Percentiles rank a stretch among this genome's conserved stretches.
phyloP scores from a whole-genome alignment of 2,888 invertebrate species.

The Ischnura elegans region DNA sequence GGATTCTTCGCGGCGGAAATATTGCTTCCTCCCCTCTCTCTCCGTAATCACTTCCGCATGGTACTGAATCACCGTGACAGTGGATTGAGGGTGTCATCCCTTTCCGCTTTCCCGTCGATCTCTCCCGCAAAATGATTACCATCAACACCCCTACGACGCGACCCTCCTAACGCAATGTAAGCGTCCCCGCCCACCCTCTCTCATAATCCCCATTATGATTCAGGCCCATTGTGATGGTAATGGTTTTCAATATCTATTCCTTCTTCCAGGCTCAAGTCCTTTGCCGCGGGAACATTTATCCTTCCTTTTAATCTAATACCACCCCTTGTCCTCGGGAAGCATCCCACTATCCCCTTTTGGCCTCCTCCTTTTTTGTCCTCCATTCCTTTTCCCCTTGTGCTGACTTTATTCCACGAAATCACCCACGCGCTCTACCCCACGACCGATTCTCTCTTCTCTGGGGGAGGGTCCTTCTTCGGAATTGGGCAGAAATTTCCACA shows the following conservation, averaged over 20 bases:
- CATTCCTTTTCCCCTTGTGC: background rate
- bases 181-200: background rate
- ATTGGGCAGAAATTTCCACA: background rate
- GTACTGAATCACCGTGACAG: background rate
- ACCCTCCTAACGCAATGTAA: background rate
- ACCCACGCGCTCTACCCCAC: background rate
- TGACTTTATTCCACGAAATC: slow-evolving; percentile 23
- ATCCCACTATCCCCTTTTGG: background rate
- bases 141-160: background rate
- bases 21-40: background rate
- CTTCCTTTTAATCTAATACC: slow-evolving; percentile 33
- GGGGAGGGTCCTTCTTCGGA: background rate
- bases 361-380: background rate
- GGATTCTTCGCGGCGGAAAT: background rate
- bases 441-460: background rate
- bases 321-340: background rate
- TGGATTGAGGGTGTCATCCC: background rate
- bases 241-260: slow-evolving; percentile 35
- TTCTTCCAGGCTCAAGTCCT: background rate
- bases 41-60: background rate
- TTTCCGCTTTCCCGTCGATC: slow-evolving; percentile 1
- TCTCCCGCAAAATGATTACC: background rate
- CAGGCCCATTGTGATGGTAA: slow-evolving; percentile 26
- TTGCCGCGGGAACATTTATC: slow-evolving; percentile 23
- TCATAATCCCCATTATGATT: slow-evolving; percentile 10